Evolutionary conservation across 2,888 invertebrate genomes (phyloP), one percentile per base, ranked within the genome.

Genomic region (Nineta flava): DNA sequence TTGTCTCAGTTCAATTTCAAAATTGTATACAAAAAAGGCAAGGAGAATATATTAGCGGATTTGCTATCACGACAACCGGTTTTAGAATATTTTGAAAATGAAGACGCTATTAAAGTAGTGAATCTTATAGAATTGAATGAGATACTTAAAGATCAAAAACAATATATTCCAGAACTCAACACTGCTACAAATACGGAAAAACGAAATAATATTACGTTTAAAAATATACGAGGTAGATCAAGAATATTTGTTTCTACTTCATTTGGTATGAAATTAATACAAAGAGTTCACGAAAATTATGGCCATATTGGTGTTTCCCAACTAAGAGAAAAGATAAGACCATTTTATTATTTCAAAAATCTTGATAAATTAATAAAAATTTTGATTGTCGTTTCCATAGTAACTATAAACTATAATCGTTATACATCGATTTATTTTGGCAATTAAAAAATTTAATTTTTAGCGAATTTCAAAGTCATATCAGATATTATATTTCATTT

Each of bases 61-160:
- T 45, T 46, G 16, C 35, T 51, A 43, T 50, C 51, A 21, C 51
- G 55, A 51, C 55, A 53, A 47, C 56, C 56, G 12, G 56, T 56
- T 12, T 46, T 54, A 40, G 52, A 54, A 50, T 13, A 51, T 34
- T 17, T 19, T 21, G 51, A 48, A 50, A 50, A 55, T 47, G 31
- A 46, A 38, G 52, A 54, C 17, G 4, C 10, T 35, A 13, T 12
- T 52, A 55, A 47, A 47, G 41, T 35, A 43, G 19, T 53, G 32
- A 52, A 26, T 21, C 48, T 50, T 32, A 32, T 51, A 50, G 31
- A 42, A 31, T 32, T 52, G 44, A 43, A 51, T 41, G 49, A 51
- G 13, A 52, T n/a, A n/a, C n/a, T n/a, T 54, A 35, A 49, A 19
- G 46, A 53, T 45, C 52, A 51, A 48, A 52, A 35, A 35, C 6